Evolutionary conservation across 2,113 vertebrate species (phyloP).

Genomic region (Epinephelus fuscoguttatus): DNA sequence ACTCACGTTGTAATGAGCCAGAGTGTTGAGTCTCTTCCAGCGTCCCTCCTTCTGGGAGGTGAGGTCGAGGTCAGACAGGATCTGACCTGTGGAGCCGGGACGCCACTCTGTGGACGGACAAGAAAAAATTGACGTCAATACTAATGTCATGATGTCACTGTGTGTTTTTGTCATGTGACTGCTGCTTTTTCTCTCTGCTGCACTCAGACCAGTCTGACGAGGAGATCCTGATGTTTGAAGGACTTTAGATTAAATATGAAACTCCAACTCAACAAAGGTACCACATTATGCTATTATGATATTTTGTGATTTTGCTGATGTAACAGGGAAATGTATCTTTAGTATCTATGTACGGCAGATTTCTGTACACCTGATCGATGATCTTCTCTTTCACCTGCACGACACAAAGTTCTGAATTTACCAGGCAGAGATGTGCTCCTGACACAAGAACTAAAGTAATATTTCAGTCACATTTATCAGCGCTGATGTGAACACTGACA

Average conservation of each 20-base stretch:
- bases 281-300: too few species aligned
- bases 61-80: slow-evolving; percentile 95
- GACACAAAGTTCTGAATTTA: neutral
- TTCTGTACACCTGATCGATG: slow-evolving; percentile 96
- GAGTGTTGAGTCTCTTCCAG: slow-evolving; percentile 94
- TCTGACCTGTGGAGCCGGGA: slow-evolving; percentile 96
- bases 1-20: slow-evolving; percentile 97
- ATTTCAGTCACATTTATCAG: neutral
- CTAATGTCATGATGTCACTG: neutral
- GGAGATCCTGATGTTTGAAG: too few species aligned
- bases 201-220: too few species aligned
- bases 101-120: slow-evolving; percentile 90
- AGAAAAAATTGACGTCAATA: neutral
- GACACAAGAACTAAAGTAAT: neutral
- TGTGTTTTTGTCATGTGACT: neutral
- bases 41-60: slow-evolving; percentile 95
- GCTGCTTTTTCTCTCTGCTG: neutral
- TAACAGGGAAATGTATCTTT: too few species aligned
- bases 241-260: too few species aligned
- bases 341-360: slow-evolving; percentile 83
- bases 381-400: slow-evolving; percentile 95
- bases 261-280: too few species aligned
- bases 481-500: neutral
- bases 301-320: too few species aligned
- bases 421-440: neutral